Evolutionary conservation across 2,113 vertebrate species (phyloP).

Genomic region (Numida meleagris): DNA sequence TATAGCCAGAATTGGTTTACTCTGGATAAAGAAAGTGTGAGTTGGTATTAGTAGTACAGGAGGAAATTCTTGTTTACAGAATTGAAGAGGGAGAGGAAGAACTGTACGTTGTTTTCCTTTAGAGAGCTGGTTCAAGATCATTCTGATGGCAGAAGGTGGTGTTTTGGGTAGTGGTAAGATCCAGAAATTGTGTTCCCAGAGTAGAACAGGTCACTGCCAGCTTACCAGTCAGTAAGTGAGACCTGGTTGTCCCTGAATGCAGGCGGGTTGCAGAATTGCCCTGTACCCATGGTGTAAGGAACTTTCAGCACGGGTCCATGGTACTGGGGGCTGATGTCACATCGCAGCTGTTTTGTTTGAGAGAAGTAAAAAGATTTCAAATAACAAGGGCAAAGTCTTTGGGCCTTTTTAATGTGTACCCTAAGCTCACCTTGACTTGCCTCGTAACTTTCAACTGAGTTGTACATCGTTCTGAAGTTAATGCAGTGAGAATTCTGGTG

Average conservation of each 20-base stretch:
- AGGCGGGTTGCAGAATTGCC: not conserved
- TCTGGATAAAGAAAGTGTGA: not conserved
- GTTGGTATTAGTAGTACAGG: not conserved
- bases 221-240: not conserved
- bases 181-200: not conserved
- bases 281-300: accelerated
- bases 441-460: not conserved
- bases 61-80: not conserved
- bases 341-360: not conserved
- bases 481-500: not conserved
- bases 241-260: accelerated
- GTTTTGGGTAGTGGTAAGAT: not conserved
- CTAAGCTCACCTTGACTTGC: not conserved
- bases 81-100: not conserved
- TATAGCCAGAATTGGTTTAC: not conserved
- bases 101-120: not conserved
- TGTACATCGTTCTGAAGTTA: accelerated
- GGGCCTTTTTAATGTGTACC: not conserved
- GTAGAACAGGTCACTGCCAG: too few relatives aligned
- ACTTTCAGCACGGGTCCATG: not conserved
- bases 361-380: not conserved
- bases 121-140: not conserved
- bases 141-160: not conserved
- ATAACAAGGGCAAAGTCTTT: not conserved
- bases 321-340: too few relatives aligned